Evolutionary conservation across 1,140 invertebrate genomes (phyloP), one percentile per base, ranked within the genome.

Genomic region (Nasonia giraulti): DNA sequence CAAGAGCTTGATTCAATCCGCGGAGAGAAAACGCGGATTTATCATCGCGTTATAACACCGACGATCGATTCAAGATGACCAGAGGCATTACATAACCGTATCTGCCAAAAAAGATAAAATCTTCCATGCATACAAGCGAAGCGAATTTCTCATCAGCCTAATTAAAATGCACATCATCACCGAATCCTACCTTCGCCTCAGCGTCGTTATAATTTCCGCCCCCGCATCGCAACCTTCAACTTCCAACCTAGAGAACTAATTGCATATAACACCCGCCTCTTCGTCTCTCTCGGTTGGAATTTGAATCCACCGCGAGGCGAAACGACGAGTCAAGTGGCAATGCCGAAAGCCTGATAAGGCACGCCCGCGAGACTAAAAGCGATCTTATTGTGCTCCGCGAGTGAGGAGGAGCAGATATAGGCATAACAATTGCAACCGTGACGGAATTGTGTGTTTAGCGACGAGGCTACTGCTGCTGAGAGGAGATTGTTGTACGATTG

Each of bases 281-380:
- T 40, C 33, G 27, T 27, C 33, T 40, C 31, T n/a, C 14, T n/a
- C n/a, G 4, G 7, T 11, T 8, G 37, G 20, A 75, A 40, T 40
- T 44, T 31, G 20, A 75, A 75, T 75, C 37, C 73, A 3, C 33
- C 33, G 4, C 37, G 73, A 44, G 31, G 37, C 68, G 23, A 31
- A 31, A 75, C 33, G 73, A 75, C 31, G 27, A 75, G 27, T 75
- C 10, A 50, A 79, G 77, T 62, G 20, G 47, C n/a, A 14, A 44
- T 33, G 73, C 12, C 55, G 71, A 82, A 82, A 82, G 73, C 11
- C 74, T 1, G 82, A 83, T 83, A 83, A 83, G 82, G 66, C 82
- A 83, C 82, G 76, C 37, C 66, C 66, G 74, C 77, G 76, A 40
- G 12, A 8, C 74, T 77, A 75, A 47, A 76, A 68, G 20, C 74